phyloP scores from a whole-genome alignment of 2,113 vertebrate genomes.

The Platichthys stellatus region DNA sequence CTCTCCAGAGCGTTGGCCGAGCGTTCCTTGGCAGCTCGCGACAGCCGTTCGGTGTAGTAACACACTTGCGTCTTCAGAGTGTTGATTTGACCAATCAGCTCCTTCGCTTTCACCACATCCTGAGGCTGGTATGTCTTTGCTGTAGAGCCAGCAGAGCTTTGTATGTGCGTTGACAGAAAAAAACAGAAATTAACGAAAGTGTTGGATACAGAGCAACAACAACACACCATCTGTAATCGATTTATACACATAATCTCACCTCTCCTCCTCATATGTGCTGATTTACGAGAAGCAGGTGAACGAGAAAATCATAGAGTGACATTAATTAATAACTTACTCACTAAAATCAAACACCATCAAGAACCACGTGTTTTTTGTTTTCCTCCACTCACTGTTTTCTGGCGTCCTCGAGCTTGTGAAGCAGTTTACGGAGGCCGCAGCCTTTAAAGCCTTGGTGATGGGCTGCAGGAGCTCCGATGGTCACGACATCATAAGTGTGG shows the following conservation, averaged over 20 bases:
- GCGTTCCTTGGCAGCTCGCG: slow-evolving; percentile 94
- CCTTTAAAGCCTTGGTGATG: slow-evolving; percentile 98
- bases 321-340: neutral
- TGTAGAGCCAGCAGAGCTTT: slow-evolving; percentile 86
- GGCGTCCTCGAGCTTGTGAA: slow-evolving; percentile 96
- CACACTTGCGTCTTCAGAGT: slow-evolving; percentile 98
- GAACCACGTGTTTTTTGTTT: neutral
- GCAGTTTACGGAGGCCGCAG: slow-evolving; percentile 91
- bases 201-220: neutral
- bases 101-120: slow-evolving; percentile 93
- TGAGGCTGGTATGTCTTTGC: slow-evolving; percentile 92
- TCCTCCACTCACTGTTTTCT: slow-evolving; percentile 92
- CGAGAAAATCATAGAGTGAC: neutral
- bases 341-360: slow-evolving; percentile 14
- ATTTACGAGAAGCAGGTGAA: slow-evolving; percentile 61
- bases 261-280: slow-evolving; percentile 94
- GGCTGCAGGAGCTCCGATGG: slow-evolving; percentile 95
- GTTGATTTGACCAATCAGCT: slow-evolving; percentile 97
- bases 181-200: neutral
- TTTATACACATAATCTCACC: slow-evolving; percentile 84
- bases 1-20: slow-evolving; percentile 95
- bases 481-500: slow-evolving; percentile 96
- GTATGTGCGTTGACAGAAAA: neutral
- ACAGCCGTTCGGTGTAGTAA: slow-evolving; percentile 96
- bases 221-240: neutral